Evolutionary conservation across 1,140 invertebrate genomes (phyloP).

Genomic region (Drosophila cardini): DNA sequence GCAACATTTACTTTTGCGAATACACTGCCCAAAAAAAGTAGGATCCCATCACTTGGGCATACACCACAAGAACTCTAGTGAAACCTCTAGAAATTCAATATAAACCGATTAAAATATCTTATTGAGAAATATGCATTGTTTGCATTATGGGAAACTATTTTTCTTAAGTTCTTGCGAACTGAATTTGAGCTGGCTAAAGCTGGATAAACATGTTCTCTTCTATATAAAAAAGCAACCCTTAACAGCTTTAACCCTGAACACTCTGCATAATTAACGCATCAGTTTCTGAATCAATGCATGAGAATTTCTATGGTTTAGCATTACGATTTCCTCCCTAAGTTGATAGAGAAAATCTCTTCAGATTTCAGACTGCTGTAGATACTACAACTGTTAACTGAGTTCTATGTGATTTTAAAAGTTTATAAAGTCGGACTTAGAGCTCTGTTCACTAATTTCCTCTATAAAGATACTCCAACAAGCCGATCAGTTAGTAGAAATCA

Average conservation of each 20-base stretch:
- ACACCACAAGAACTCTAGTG: neutral
- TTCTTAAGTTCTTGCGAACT: neutral
- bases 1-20: slow-evolving; percentile 58
- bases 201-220: slow-evolving; percentile 33
- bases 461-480: too few species aligned
- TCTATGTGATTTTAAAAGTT: too few species aligned
- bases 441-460: too few species aligned
- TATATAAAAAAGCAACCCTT: slow-evolving; percentile 33
- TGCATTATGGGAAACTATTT: slow-evolving; percentile 3
- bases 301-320: slow-evolving; percentile 12
- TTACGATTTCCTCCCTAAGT: too few species aligned
- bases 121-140: neutral
- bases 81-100: slow-evolving; percentile 3
- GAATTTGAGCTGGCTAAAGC: neutral
- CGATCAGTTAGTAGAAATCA: too few species aligned
- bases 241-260: slow-evolving; percentile 31
- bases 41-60: neutral
- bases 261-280: slow-evolving; percentile 28
- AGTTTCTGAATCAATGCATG: slow-evolving; percentile 25
- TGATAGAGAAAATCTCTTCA: too few species aligned
- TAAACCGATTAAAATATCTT: neutral
- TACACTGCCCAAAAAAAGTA: slow-evolving; percentile 37
- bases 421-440: too few species aligned
- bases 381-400: too few species aligned
- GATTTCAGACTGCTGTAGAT: too few species aligned